Conservation (phyloP, 2,113 vertebrate genomes). For the Rhinichthys klamathensis region DNA sequence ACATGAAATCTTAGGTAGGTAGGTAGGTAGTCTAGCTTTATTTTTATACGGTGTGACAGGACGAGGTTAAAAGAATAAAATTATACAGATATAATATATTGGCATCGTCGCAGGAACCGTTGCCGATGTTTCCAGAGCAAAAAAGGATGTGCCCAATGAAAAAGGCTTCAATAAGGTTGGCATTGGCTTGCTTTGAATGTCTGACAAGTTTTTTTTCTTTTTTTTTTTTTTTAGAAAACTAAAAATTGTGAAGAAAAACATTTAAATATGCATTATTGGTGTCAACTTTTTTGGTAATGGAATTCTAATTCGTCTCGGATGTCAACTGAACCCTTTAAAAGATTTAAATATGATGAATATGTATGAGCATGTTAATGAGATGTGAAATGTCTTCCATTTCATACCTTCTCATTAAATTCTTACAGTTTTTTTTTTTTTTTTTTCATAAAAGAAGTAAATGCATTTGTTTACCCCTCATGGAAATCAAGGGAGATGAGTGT, state of each 20-base stretch:
- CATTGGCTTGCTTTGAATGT: slow-evolving; percentile 34
- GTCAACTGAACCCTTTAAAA: slow-evolving; percentile 24
- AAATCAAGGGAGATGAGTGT: slow-evolving; percentile 29
- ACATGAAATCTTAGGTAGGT: slow-evolving; percentile 47
- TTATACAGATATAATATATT: slow-evolving; percentile 77
- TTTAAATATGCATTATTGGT: slow-evolving; percentile 22
- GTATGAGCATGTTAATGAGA: slow-evolving; percentile 37
- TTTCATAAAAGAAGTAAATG: slow-evolving; percentile 12
- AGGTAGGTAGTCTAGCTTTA: slow-evolving; percentile 61
- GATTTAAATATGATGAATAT: slow-evolving; percentile 24
- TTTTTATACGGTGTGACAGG: slow-evolving; percentile 66
- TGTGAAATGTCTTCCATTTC: slow-evolving; percentile 36
- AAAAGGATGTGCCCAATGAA: slow-evolving; percentile 15
- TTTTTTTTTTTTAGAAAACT: background rate
- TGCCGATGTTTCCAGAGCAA: slow-evolving; percentile 32
- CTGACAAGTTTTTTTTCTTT: slow-evolving; percentile 10
- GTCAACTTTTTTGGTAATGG: slow-evolving; percentile 24
- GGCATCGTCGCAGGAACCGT: slow-evolving; percentile 54
- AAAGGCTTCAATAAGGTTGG: slow-evolving; percentile 6
- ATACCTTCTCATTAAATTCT: slow-evolving; percentile 14
- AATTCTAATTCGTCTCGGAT: slow-evolving; percentile 30
- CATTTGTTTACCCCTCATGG: slow-evolving; percentile 20
- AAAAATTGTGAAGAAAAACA: slow-evolving; percentile 3
- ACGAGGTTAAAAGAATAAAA: slow-evolving; percentile 58
- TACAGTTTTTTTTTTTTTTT: background rate